Evolutionary conservation across 2,888 invertebrate species (phyloP).

Genomic region (Elgonia sp.): DNA sequence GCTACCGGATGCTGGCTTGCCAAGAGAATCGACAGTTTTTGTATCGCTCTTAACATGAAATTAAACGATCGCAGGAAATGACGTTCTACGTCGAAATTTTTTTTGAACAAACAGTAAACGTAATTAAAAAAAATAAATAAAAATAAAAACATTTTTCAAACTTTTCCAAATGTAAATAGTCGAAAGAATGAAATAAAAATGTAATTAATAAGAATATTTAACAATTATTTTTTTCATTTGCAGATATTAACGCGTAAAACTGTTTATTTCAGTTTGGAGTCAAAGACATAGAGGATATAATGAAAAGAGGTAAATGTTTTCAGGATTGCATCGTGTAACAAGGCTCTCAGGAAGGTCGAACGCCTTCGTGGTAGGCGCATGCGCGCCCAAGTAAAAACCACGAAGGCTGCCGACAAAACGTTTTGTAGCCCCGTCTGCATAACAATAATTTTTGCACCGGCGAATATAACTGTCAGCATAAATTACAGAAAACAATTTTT

Average conservation of each 20-base stretch:
- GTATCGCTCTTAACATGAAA: conserved; percentile 76
- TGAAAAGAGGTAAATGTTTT: conserved; percentile 81
- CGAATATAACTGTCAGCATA: conserved; percentile 65
- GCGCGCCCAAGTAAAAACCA: conserved; percentile 73
- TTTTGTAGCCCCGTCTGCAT: conserved; percentile 69
- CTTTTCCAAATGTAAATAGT: no score
- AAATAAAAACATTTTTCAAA: no score
- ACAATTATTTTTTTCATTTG: not conserved
- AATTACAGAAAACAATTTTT: conserved; percentile 66
- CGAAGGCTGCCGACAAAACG: conserved; percentile 72
- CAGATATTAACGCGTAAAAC: conserved; percentile 24
- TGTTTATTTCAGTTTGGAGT: conserved; percentile 54
- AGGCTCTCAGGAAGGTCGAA: conserved; percentile 85
- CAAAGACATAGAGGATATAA: conserved; percentile 72
- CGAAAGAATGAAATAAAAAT: no score
- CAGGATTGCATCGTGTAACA: conserved; percentile 83
- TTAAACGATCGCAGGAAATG: conserved; percentile 69
- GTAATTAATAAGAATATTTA: not conserved
- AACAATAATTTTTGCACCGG: conserved; percentile 71
- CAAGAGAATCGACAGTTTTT: conserved; percentile 79
- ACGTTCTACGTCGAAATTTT: conserved; percentile 12
- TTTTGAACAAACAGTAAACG: not conserved
- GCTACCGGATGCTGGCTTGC: conserved; percentile 79
- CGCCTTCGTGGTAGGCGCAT: conserved; percentile 79
- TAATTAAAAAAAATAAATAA: no score